Conservation (phyloP, 2,888 invertebrate genomes). For the Lasius platythorax region DNA sequence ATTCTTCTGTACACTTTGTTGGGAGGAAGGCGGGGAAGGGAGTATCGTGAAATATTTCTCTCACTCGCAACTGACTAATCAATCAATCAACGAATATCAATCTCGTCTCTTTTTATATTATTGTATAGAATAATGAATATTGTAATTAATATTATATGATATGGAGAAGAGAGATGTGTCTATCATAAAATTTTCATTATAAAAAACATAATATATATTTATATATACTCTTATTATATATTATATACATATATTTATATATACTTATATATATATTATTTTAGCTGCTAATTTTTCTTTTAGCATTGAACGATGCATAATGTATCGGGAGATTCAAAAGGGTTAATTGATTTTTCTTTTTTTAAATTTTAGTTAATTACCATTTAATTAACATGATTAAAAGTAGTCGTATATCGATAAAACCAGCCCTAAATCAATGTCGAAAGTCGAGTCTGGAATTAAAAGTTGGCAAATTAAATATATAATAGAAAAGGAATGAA, state of each 20-base stretch:
- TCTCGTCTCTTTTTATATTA: not conserved
- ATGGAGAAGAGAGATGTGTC: not conserved
- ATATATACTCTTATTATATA: not conserved
- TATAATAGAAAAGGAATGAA: not conserved
- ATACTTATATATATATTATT: not conserved
- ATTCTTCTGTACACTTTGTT: not conserved
- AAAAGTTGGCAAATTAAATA: not conserved
- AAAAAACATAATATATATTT: not conserved
- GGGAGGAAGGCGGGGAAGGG: not conserved
- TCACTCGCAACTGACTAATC: not conserved
- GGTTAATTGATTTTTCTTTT: not conserved
- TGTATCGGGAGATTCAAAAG: not conserved
- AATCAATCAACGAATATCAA: not conserved
- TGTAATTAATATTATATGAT: not conserved
- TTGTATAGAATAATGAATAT: not conserved
- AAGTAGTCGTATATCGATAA: not conserved
- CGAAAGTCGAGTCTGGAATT: not conserved
- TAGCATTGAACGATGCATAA: not conserved
- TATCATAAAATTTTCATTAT: not conserved
- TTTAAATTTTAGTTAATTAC: not conserved
- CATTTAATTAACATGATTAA: not conserved
- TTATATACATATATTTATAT: not conserved
- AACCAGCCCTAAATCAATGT: not conserved
- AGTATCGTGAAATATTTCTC: not conserved
- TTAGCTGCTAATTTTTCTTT: not conserved